Evolutionary conservation across 2,797 vertebrate genomes (phyloP), one percentile per base, ranked within the genome.

Genomic region (Melanotaenia parkinsoni): DNA sequence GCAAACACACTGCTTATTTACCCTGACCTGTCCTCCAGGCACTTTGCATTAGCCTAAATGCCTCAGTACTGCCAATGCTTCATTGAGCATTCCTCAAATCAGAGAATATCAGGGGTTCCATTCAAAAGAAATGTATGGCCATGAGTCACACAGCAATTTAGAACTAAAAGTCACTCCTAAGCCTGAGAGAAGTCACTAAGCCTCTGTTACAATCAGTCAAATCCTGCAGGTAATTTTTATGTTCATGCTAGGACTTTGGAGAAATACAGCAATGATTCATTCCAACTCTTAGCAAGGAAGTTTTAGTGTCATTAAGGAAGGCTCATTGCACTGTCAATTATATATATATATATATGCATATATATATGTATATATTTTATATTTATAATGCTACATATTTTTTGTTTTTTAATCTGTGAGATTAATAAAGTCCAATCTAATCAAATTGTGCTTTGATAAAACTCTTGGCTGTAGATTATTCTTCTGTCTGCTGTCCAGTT

Each of bases 151-250:
- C 47, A 58, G 30, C 58, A 35, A 26, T 59, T 68, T 33, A 62
- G 50, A 32, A 11, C 1, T 40, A 24, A 47, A 56, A 57, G 57
- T 35, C 47, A 16, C 57, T 24, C 18, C 50, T 45, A 28, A 33
- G 57, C 54, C 47, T 47, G 54, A 51, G 24, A 71, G 30, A 47
- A 61, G 50, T 66, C 13, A 45, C 62, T 24, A 38, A 67, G 33
- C 59, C 30, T 24, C 57, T 33, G 45, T 63, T 54, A 59, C 59
- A 63, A 54, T 68, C 65, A 63, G 43, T 63, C 59, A 37, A 28
- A 72, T 72, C 64, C 45, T 53, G 7, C 26, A 67, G 63, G 58
- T 70, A 58, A 67, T 77, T 53, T 30, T n/a, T 18, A 45, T 35
- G 38, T 62, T 63, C 43, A 67, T 53, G 14, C 16, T 12, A 24